A percentile compares a stretch with the other conserved stretches of the same genome.
These are phyloP conservation scores for Metacarcinus magister DNA, from an alignment of 2,888 invertebrate genomes.

Conservation along the genomic window DNA sequence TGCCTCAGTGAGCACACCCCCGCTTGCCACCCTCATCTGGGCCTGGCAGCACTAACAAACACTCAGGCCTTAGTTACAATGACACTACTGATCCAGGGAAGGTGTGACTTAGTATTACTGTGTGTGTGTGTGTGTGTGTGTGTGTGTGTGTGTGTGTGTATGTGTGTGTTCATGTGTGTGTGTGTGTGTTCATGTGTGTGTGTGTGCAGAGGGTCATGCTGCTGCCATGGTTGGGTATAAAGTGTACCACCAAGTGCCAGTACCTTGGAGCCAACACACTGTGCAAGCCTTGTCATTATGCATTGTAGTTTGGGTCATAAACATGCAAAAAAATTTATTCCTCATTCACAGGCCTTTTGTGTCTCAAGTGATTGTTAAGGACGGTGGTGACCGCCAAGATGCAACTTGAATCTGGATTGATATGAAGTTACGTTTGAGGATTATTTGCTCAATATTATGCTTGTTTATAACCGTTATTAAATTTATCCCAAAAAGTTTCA, in stretches of 20 bases:
- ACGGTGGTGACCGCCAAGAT: background rate
- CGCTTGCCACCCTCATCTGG: background rate
- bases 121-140: slow-evolving; percentile 34
- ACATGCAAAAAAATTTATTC: slow-evolving; percentile 49
- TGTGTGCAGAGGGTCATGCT: background rate
- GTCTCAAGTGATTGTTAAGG: background rate
- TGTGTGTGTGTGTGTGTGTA: background rate
- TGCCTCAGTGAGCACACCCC: slow-evolving; percentile 11
- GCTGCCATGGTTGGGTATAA: slow-evolving; percentile 46
- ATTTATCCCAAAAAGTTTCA: slow-evolving; percentile 37
- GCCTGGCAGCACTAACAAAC: background rate
- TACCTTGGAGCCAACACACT: slow-evolving; percentile 48
- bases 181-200: background rate
- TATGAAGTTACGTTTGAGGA: background rate
- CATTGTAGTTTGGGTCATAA: slow-evolving; percentile 53
- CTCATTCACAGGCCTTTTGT: slow-evolving; percentile 51
- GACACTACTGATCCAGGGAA: background rate
- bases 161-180: background rate
- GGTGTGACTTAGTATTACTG: background rate
- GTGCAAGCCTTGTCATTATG: slow-evolving; percentile 53
- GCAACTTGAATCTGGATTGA: slow-evolving; percentile 20
- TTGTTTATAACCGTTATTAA: slow-evolving; percentile 41
- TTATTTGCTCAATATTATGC: slow-evolving; percentile 17
- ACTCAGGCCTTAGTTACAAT: too few relatives aligned
- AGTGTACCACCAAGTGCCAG: slow-evolving; percentile 40